Evolutionary conservation across 2,888 invertebrate genomes (phyloP), one percentile per base, ranked within the genome.

Genomic region (Ptychoptera contaminata): DNA sequence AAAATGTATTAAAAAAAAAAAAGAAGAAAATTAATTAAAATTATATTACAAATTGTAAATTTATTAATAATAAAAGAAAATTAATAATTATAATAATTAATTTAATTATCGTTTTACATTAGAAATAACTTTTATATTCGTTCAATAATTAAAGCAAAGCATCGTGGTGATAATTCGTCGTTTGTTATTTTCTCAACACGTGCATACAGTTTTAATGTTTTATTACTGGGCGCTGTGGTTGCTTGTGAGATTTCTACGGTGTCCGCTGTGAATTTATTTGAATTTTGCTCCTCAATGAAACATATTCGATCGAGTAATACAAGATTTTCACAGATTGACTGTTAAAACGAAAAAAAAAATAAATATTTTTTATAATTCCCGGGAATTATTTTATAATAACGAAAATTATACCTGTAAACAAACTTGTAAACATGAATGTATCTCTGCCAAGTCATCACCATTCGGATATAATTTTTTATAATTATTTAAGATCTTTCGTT

Each of bases 161-260:
- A 78, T 54, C 79, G 68, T 0, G 81, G 79, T n/a, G 81, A 81
- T 51, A 74, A 61, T 46, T 61, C 61, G 50, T 75, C 74, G 56
- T 79, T 65, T 47, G 77, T 69, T 47, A 80, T 69, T 59, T 72
- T 75, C 52, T 71, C 70, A 51, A 70, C 69, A 42, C 59, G 63
- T 61, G 60, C 72, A 40, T 55, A 58, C 54, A 58, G 55, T 54
- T 55, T 60, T 52, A 66, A 23, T 23, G 23, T 23, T 23, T 23
- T 23, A 23, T 23, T 7, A n/a, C n/a, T n/a, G n/a, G n/a, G n/a
- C 23, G 23, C 7, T 23, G 23, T 23, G 3, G 23, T 23, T 23
- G 3, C 23, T 23, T 3, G 23, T 23, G 23, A 23, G 34, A 34
- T 34, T 34, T 35, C 16, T 15, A 12, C 34, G 16, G 8, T 42